These are phyloP conservation scores for Salticus scenicus DNA, from an alignment of 2,888 invertebrate species.

Conservation along the genomic window DNA sequence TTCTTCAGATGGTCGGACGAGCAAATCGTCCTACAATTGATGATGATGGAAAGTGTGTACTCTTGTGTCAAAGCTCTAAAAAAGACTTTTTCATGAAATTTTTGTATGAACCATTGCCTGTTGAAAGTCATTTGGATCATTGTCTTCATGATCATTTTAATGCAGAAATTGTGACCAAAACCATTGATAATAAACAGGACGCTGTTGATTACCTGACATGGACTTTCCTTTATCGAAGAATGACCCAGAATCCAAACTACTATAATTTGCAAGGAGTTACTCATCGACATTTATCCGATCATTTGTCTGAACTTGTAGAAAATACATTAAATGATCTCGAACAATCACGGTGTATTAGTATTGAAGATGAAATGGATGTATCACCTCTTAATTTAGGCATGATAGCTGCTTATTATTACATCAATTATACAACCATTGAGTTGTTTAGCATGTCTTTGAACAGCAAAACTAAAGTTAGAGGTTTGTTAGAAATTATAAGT, in stretches of 20 bases:
- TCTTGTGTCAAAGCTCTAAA: conserved; percentile 97
- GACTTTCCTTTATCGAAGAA: conserved; percentile 96
- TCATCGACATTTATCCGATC: conserved; percentile 97
- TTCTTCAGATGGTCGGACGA: conserved; percentile 97
- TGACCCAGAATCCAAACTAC: conserved; percentile 99
- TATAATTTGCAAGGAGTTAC: conserved; percentile 97
- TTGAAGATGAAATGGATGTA: conserved; percentile 99
- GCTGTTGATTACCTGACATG: conserved; percentile 99
- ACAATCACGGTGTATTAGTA: conserved; percentile 92
- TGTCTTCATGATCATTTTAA: conserved; percentile 99
- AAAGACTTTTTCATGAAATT: conserved; percentile 99
- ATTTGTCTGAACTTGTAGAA: conserved; percentile 97
- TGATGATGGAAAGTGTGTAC: conserved; percentile 92
- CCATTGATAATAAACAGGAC: conserved; percentile 99
- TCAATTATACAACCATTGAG: conserved; percentile 99
- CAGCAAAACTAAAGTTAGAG: conserved; percentile 97
- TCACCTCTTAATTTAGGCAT: conserved; percentile 98
- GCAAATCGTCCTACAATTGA: conserved; percentile 95
- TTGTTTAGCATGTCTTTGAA: conserved; percentile 97
- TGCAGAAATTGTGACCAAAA: conserved; percentile 99
- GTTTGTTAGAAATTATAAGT: conserved; percentile 97
- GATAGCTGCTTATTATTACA: conserved; percentile 99
- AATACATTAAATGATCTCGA: conserved; percentile 94
- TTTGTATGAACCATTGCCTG: conserved; percentile 95
- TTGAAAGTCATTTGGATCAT: conserved; percentile 98